Conservation (phyloP, 2,888 invertebrate species). For the Metacarcinus magister region DNA sequence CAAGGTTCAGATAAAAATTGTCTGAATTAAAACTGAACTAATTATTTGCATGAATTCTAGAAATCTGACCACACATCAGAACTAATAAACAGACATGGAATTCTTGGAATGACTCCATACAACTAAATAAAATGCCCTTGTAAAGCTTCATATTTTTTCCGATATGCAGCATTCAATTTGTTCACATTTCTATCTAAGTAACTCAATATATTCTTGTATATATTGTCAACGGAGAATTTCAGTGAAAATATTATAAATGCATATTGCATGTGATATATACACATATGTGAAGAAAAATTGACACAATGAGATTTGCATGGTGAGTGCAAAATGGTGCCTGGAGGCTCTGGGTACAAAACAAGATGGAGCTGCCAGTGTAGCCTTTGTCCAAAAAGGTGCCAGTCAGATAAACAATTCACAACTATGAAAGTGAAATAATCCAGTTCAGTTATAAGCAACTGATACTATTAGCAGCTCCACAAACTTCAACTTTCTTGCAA, state of each 20-base stretch:
- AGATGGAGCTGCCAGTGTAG: constrained; percentile 47
- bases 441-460: constrained; percentile 31
- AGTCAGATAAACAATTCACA: constrained; percentile 18
- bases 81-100: not conserved
- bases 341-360: constrained; percentile 21
- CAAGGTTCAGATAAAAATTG: not conserved
- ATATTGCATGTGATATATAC: not conserved
- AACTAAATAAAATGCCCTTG: not conserved
- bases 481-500: constrained; percentile 62
- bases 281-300: not conserved
- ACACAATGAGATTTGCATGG: constrained; percentile 4
- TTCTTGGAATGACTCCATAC: not conserved
- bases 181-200: not conserved
- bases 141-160: not conserved
- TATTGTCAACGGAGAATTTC: not conserved
- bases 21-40: not conserved
- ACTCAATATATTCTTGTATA: not conserved
- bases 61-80: not conserved
- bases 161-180: not conserved
- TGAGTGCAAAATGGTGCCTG: constrained; percentile 44
- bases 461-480: constrained; percentile 65
- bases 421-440: not conserved
- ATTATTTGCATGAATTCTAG: not conserved
- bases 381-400: constrained; percentile 37
- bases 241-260: not conserved